Percentiles rank a stretch among this genome's conserved stretches.
Conservation (phyloP, 92 coral and sea anemone genomes). For the Heteractis magnifica region DNA sequence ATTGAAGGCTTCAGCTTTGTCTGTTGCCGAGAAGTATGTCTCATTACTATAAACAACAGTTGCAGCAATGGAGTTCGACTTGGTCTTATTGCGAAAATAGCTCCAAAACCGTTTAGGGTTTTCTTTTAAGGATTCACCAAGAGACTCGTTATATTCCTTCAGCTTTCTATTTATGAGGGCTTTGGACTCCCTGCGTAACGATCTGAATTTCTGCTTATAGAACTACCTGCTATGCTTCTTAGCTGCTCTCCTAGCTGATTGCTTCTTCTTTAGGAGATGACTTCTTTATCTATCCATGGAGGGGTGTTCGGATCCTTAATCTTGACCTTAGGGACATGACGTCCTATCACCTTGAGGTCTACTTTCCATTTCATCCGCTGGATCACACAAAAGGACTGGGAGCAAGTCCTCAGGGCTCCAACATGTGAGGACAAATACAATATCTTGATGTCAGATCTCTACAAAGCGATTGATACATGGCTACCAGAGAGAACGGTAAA, state of each 20-base stretch:
- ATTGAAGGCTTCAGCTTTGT: slow-evolving; percentile 30
- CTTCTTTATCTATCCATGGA: slow-evolving; percentile 38
- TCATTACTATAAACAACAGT: slow-evolving; percentile 4
- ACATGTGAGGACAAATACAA: no score
- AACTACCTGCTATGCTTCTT: slow-evolving; percentile 23
- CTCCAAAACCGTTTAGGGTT: slow-evolving; percentile 41
- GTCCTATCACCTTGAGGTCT: slow-evolving; percentile 14
- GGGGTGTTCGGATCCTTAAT: slow-evolving; percentile 30
- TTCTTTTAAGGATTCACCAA: neutral
- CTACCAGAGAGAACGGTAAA: no score
- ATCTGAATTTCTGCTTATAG: slow-evolving; percentile 26
- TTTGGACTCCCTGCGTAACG: slow-evolving; percentile 9
- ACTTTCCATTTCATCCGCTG: slow-evolving; percentile 26
- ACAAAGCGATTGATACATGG: no score
- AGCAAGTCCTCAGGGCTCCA: no score
- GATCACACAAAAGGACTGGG: no score
- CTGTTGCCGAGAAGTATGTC: slow-evolving; percentile 14
- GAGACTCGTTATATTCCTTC: slow-evolving; percentile 35
- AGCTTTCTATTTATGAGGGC: slow-evolving; percentile 13
- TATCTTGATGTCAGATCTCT: no score
- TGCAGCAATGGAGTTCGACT: slow-evolving; percentile 26
- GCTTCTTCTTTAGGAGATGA: slow-evolving; percentile 53
- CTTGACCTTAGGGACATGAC: slow-evolving; percentile 23
- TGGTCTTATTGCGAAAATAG: slow-evolving; percentile 30
- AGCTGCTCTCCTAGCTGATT: slow-evolving; percentile 35